phyloP scores from a whole-genome alignment of 2,113 vertebrate species.

The Mola mola region DNA sequence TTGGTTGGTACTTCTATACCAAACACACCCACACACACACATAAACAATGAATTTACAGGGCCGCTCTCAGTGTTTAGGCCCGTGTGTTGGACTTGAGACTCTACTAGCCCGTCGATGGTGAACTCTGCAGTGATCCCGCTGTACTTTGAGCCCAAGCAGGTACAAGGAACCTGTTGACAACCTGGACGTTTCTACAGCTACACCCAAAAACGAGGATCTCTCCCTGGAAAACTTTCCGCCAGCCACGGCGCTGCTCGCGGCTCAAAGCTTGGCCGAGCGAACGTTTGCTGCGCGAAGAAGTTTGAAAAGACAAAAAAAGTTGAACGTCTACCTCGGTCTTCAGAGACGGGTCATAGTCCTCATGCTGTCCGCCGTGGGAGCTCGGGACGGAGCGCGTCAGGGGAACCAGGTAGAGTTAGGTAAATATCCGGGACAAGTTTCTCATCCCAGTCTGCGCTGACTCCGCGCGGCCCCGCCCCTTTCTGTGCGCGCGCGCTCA shows the following conservation, averaged over 20 bases:
- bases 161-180: constrained; percentile 75
- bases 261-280: constrained; percentile 28
- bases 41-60: constrained; percentile 28
- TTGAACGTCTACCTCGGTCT: constrained; percentile 57
- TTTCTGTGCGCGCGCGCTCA: constrained; percentile 57
- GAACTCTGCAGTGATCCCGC: constrained; percentile 35
- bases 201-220: constrained; percentile 60
- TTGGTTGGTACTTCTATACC: not conserved
- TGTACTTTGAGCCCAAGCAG: constrained; percentile 69
- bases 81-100: constrained; percentile 11
- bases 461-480: constrained; percentile 69
- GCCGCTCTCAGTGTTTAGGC: constrained; percentile 27
- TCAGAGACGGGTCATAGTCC: constrained; percentile 32
- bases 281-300: constrained; percentile 7
- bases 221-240: constrained; percentile 50
- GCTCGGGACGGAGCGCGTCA: constrained; percentile 46
- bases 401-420: constrained; percentile 67
- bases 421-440: constrained; percentile 80
- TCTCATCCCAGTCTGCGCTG: constrained; percentile 67
- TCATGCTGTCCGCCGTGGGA: constrained; percentile 23
- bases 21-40: constrained; percentile 14
- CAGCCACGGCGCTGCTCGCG: constrained; percentile 21
- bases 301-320: constrained; percentile 1
- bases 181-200: constrained; percentile 45
- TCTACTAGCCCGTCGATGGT: constrained; percentile 22